Evolutionary conservation across 37 sponge, comb jelly and placozoan genomes (phyloP).

Genomic region (Lycopodina hypogea): DNA sequence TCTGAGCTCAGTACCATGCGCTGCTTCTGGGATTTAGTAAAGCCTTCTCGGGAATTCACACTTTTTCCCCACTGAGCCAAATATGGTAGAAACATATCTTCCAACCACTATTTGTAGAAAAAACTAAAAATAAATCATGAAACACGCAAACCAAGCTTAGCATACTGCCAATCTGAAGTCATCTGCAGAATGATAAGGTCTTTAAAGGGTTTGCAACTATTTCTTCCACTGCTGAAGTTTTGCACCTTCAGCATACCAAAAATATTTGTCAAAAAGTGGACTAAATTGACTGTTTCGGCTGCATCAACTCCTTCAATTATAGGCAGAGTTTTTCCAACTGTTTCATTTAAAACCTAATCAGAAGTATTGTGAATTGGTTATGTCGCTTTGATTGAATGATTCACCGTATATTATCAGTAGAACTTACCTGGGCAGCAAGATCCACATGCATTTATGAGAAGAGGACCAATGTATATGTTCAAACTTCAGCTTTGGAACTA

Average conservation of each 20-base stretch:
- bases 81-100: background rate
- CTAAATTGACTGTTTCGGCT: background rate
- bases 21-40: no score
- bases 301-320: background rate
- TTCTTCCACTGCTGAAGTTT: background rate
- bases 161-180: background rate
- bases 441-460: no score
- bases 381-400: no score
- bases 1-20: no score
- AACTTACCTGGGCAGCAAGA: no score
- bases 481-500: slow-evolving; percentile 3
- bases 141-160: background rate
- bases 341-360: background rate
- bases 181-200: background rate
- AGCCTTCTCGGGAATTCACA: no score
- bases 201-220: background rate
- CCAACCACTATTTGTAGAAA: background rate
- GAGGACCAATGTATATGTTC: background rate
- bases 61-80: no score
- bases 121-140: background rate
- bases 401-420: no score
- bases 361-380: no score
- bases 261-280: background rate
- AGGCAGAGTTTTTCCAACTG: background rate
- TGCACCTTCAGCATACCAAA: background rate